Percentiles rank a stretch among this genome's conserved stretches.
Conservation (phyloP, 2,797 vertebrate species). For the Sebastes trivittatus region DNA sequence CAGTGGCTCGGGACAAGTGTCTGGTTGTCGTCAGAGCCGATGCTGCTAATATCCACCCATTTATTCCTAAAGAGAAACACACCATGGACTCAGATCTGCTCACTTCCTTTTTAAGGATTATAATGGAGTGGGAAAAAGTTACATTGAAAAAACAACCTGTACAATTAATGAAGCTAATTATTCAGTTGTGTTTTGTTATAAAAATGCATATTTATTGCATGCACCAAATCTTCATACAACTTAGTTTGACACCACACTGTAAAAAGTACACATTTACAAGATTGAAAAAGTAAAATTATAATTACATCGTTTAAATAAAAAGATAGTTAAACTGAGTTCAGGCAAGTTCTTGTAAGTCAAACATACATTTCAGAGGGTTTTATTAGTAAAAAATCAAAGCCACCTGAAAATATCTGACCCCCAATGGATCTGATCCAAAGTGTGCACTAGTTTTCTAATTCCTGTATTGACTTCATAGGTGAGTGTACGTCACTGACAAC, state of each 20-base stretch:
- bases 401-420: background rate
- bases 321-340: background rate
- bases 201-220: background rate
- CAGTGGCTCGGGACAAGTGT: background rate
- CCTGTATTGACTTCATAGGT: background rate
- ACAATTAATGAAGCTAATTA: too few species aligned
- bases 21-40: background rate
- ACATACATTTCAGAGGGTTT: background rate
- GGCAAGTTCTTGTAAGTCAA: background rate
- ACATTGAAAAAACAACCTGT: background rate
- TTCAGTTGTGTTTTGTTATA: background rate
- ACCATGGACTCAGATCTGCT: background rate
- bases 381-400: background rate
- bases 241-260: background rate
- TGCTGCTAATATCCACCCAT: background rate
- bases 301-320: background rate
- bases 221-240: background rate
- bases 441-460: background rate
- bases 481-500: background rate
- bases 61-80: constrained; percentile 14
- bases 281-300: background rate
- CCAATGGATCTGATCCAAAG: background rate
- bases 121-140: background rate
- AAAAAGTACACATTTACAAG: background rate
- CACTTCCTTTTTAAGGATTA: background rate